Conservation (phyloP, 1,140 invertebrate species). For the Drosophila rufa region DNA sequence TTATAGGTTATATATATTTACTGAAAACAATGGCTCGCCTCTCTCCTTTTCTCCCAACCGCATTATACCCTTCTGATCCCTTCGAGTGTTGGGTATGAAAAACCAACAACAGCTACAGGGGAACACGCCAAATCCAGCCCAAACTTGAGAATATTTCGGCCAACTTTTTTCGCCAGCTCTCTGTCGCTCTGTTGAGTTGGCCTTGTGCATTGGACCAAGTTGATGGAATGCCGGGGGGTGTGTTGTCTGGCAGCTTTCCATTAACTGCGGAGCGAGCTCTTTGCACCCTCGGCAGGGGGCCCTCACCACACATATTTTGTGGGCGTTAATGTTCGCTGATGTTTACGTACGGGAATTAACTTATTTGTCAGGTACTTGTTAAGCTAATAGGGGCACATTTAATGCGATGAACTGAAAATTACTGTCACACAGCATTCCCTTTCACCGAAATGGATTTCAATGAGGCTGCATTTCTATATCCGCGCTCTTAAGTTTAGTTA, state of each 20-base stretch:
- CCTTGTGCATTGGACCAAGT: conserved; percentile 52
- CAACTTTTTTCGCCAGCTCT: conserved; percentile 38
- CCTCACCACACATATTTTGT: background rate
- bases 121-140: conserved; percentile 40
- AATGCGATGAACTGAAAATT: conserved; percentile 79
- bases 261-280: conserved; percentile 29
- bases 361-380: conserved; percentile 84
- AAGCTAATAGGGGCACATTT: conserved; percentile 81
- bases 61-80: background rate
- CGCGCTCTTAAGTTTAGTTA: background rate
- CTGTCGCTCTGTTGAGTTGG: conserved; percentile 5
- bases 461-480: background rate
- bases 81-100: background rate
- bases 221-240: conserved; percentile 54
- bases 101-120: conserved; percentile 24
- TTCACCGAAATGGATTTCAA: background rate
- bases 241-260: conserved; percentile 44
- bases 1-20: too few species aligned
- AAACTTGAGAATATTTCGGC: conserved; percentile 54
- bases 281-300: conserved; percentile 13
- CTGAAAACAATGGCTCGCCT: too few species aligned
- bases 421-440: conserved; percentile 51
- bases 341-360: conserved; percentile 80
- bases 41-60: background rate
- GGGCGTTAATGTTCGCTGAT: conserved; percentile 74